Percentiles rank a stretch among this genome's conserved stretches.
Evolutionary conservation across 2,797 vertebrate species (phyloP).

Genomic region (Coracias cyanogaster): DNA sequence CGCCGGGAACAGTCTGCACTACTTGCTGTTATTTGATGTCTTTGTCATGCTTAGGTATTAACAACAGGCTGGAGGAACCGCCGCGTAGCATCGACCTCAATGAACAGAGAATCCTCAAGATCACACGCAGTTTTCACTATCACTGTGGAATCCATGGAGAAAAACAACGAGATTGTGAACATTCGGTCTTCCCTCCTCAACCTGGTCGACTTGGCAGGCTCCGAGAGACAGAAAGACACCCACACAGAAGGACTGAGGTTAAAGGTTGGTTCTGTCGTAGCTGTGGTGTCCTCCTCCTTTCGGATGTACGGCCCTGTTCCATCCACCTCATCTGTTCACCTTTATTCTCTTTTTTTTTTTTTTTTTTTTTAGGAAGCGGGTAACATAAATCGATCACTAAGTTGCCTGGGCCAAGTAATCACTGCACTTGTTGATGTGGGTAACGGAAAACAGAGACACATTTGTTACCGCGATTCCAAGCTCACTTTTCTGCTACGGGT

Average conservation of each 20-base stretch:
- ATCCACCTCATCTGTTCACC: neutral
- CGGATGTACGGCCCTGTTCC: neutral
- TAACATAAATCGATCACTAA: conserved; percentile 95
- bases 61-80: conserved; percentile 95
- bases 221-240: conserved; percentile 94
- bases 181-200: conserved; percentile 94
- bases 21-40: neutral
- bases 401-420: conserved; percentile 95
- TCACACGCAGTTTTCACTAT: conserved; percentile 97
- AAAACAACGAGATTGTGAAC: conserved; percentile 88
- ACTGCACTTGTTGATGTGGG: conserved; percentile 94
- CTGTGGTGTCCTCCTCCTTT: neutral
- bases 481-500: conserved; percentile 95
- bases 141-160: conserved; percentile 93
- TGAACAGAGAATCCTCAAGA: conserved; percentile 96
- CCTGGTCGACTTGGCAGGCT: conserved; percentile 94
- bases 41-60: conserved; percentile 81
- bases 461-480: conserved; percentile 96
- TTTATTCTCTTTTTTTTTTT: neutral
- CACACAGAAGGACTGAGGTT: conserved; percentile 91
- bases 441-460: conserved; percentile 92
- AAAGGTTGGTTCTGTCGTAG: conserved; percentile 81
- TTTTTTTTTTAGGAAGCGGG: conserved; percentile 88
- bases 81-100: conserved; percentile 94
- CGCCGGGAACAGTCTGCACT: neutral